A percentile compares a stretch with the other conserved stretches of the same genome.
These are phyloP conservation scores for Enteromius unitaeniatus DNA, from an alignment of 2,797 vertebrate species.

Conservation along the genomic window DNA sequence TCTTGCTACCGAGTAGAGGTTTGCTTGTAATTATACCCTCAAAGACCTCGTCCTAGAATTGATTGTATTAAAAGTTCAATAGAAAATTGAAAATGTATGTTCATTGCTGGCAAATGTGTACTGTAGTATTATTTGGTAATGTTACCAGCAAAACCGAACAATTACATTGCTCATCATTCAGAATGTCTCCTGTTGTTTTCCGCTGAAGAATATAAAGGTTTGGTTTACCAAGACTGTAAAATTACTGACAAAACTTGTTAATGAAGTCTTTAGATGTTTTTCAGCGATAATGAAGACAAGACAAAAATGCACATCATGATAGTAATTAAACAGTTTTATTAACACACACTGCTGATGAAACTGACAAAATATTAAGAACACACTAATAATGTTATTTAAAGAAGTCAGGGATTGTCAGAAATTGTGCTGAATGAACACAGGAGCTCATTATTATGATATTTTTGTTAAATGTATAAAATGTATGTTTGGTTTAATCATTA, in stretches of 20 bases:
- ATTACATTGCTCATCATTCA: background rate
- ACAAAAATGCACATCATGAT: background rate
- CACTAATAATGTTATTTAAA: background rate
- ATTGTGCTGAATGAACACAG: background rate
- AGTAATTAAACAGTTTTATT: background rate
- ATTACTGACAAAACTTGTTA: background rate
- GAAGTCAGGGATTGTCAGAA: background rate
- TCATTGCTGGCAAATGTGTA: background rate
- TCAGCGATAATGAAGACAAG: background rate
- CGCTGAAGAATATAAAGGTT: too few relatives aligned
- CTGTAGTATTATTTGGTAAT: background rate
- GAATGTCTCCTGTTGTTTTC: background rate
- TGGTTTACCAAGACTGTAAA: background rate
- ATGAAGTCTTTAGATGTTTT: background rate
- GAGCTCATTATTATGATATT: background rate
- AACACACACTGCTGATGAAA: background rate
- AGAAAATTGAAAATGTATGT: conserved; percentile 31
- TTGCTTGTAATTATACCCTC: conserved; percentile 13
- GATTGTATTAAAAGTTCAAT: conserved; percentile 27
- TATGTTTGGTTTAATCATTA: too few relatives aligned
- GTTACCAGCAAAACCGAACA: background rate
- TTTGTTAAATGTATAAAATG: background rate
- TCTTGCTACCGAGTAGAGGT: background rate
- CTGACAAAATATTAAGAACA: background rate
- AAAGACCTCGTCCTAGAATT: background rate